Percentiles rank a stretch among this genome's conserved stretches.
Evolutionary conservation across 2,797 vertebrate species (phyloP).

Genomic region (Platalea minor): DNA sequence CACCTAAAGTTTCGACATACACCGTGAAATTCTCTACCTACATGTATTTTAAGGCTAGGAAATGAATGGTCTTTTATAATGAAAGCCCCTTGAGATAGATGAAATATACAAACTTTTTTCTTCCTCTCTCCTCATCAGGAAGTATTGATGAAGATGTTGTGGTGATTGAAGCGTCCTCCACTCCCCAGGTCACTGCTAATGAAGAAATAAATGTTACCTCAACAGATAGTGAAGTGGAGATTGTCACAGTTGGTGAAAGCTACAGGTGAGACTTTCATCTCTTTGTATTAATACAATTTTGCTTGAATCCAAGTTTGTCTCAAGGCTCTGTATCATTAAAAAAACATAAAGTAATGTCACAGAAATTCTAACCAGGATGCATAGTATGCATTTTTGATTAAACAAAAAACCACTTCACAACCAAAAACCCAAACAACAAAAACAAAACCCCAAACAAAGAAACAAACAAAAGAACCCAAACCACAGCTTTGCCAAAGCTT

Average conservation of each 20-base stretch:
- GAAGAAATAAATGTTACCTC: conserved; percentile 99
- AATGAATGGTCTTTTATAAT: neutral
- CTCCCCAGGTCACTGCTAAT: conserved; percentile 90
- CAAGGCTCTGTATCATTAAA: neutral
- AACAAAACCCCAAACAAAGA: neutral
- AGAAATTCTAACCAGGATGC: neutral
- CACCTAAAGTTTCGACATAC: neutral
- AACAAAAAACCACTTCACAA: neutral
- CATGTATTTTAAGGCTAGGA: neutral
- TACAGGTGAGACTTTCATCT: conserved; percentile 82
- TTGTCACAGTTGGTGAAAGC: conserved; percentile 95
- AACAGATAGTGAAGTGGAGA: conserved; percentile 98
- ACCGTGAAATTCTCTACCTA: neutral
- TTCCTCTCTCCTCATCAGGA: conserved; percentile 74
- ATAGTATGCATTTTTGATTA: neutral
- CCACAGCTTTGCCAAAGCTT: neutral
- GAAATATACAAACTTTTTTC: neutral
- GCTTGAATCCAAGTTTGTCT: neutral
- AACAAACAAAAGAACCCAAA: neutral
- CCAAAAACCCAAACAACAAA: neutral
- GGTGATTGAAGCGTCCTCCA: conserved; percentile 95
- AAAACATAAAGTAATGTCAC: neutral
- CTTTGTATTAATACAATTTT: neutral
- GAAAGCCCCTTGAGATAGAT: neutral
- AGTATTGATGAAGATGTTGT: conserved; percentile 96